phyloP scores from a whole-genome alignment of 2,113 vertebrate genomes.

The Barbus barbus region DNA sequence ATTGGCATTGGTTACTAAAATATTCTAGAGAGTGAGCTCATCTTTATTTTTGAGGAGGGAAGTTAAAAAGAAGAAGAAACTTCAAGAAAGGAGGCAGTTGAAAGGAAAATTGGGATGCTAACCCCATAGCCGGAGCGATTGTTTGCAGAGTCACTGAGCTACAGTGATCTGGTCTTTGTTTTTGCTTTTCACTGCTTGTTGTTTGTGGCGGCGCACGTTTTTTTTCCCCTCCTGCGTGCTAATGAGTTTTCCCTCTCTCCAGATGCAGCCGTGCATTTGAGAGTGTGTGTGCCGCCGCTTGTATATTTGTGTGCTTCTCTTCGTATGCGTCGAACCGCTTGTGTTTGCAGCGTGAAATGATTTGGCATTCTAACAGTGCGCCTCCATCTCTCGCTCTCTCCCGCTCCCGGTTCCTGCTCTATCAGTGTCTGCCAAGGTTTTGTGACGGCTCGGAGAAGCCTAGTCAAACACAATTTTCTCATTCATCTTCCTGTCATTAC shows the following conservation, averaged over 20 bases:
- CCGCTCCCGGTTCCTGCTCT: slow-evolving; percentile 10
- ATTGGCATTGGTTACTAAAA: not conserved
- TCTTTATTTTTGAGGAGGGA: slow-evolving; percentile 6
- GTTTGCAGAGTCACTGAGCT: slow-evolving; percentile 27
- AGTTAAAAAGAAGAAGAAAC: not conserved
- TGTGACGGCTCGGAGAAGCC: slow-evolving; percentile 44
- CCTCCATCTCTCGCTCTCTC: slow-evolving; percentile 30
- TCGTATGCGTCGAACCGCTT: slow-evolving; percentile 31
- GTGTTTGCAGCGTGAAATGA: slow-evolving; percentile 55
- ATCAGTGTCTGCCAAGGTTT: slow-evolving; percentile 37
- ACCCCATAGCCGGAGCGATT: slow-evolving; percentile 23
- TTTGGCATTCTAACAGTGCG: slow-evolving; percentile 54
- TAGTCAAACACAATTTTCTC: slow-evolving; percentile 51
- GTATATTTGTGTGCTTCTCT: slow-evolving; percentile 32
- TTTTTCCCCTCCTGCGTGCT: slow-evolving; percentile 38
- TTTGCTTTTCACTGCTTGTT: slow-evolving; percentile 34
- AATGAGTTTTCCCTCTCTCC: slow-evolving; percentile 58
- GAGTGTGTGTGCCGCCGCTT: not conserved
- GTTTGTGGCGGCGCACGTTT: slow-evolving; percentile 33
- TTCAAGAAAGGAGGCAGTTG: not conserved
- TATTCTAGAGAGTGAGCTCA: too few species aligned
- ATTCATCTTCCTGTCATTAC: slow-evolving; percentile 61
- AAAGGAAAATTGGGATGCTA: slow-evolving; percentile 22
- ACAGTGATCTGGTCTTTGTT: slow-evolving; percentile 45
- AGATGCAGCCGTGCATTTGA: slow-evolving; percentile 46